Conservation (phyloP, 2,888 invertebrate species). For the Drosophila parthenogenetica region DNA sequence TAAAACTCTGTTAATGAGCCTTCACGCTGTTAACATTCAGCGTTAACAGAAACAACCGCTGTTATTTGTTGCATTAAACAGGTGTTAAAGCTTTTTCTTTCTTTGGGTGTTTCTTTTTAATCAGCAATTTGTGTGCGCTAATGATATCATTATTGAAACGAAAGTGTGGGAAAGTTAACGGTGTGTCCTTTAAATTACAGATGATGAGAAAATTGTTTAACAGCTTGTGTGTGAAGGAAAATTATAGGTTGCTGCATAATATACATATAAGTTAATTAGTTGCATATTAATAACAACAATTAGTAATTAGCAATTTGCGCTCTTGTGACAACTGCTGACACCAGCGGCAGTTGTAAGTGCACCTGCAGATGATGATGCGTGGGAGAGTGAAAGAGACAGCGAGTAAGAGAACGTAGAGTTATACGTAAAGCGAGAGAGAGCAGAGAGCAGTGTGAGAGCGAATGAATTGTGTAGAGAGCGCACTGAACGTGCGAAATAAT, state of each 20-base stretch:
- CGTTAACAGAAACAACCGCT: too few relatives aligned
- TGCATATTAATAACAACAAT: slow-evolving; percentile 46
- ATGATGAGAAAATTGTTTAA: slow-evolving; percentile 10
- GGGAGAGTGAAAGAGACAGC: background rate
- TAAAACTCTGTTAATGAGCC: too few relatives aligned
- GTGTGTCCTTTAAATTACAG: slow-evolving; percentile 9
- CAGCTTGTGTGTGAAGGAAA: slow-evolving; percentile 32
- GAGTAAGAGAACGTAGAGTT: background rate
- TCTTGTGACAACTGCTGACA: slow-evolving; percentile 31
- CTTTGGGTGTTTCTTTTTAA: too few relatives aligned
- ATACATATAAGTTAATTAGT: slow-evolving; percentile 34
- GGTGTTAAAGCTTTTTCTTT: too few relatives aligned
- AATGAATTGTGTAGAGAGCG: slow-evolving; percentile 11
- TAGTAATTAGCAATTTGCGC: slow-evolving; percentile 48
- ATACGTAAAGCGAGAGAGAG: background rate
- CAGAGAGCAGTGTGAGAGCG: slow-evolving; percentile 1
- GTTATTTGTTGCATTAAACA: too few relatives aligned
- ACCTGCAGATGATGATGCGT: slow-evolving; percentile 11
- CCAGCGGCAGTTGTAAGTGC: slow-evolving; percentile 16
- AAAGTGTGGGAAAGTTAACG: background rate
- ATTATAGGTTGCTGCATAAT: slow-evolving; percentile 9
- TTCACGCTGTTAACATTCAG: too few relatives aligned
- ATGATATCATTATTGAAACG: too few relatives aligned
- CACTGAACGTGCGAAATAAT: slow-evolving; percentile 47
- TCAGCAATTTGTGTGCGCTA: too few relatives aligned